Evolutionary conservation across 2,113 vertebrate genomes (phyloP).

Genomic region (Danio rerio): GRCz12tu NC_133176.1:54602001-54602500

Average conservation of each 20-base stretch:
- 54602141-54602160: no score
- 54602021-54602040: no score
- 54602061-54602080: no score
- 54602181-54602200: no score
- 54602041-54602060: no score
- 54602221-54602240: neutral
- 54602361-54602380: neutral
- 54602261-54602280: neutral
- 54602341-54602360: neutral
- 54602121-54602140: no score
- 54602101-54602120: no score
- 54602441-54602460: neutral
- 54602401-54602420: neutral
- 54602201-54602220: no score
- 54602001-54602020: no score
- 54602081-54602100: no score
- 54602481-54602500: constrained; percentile 9
- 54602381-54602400: neutral
- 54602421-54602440: neutral
- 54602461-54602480: neutral
- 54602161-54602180: no score
- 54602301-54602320: neutral
- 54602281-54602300: neutral
- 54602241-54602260: neutral
- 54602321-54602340: neutral